Percentiles rank a stretch among this genome's conserved stretches.
Conservation (phyloP, 2,113 vertebrate genomes). For the Crotalus viridis region DNA sequence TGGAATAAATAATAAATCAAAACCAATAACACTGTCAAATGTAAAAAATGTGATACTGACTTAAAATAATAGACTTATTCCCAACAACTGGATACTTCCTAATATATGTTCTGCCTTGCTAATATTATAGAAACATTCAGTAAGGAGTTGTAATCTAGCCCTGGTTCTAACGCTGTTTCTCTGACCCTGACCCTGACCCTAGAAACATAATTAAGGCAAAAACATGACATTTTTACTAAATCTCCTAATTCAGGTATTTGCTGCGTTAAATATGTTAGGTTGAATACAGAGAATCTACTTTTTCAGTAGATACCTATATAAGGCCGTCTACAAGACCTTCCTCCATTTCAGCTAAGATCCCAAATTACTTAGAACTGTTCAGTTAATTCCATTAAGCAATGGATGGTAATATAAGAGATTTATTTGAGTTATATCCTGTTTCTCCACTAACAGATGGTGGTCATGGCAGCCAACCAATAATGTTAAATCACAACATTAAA, state of each 20-base stretch:
- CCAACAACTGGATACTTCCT: neutral
- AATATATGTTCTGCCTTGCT: neutral
- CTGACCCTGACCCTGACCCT: neutral
- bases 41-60: neutral
- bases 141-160: neutral
- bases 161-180: neutral
- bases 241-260: neutral
- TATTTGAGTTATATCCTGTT: neutral
- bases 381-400: neutral
- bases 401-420: neutral
- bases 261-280: neutral
- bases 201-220: neutral
- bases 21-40: neutral
- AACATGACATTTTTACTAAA: neutral
- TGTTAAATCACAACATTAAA: neutral
- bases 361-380: neutral
- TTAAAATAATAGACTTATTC: neutral
- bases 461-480: neutral
- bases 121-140: neutral
- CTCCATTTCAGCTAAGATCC: neutral
- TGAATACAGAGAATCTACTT: neutral
- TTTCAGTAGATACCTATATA: neutral
- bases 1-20: neutral
- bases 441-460: neutral
- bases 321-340: neutral